phyloP scores from a whole-genome alignment of 1,140 invertebrate species.

The Drosophila dunni region DNA sequence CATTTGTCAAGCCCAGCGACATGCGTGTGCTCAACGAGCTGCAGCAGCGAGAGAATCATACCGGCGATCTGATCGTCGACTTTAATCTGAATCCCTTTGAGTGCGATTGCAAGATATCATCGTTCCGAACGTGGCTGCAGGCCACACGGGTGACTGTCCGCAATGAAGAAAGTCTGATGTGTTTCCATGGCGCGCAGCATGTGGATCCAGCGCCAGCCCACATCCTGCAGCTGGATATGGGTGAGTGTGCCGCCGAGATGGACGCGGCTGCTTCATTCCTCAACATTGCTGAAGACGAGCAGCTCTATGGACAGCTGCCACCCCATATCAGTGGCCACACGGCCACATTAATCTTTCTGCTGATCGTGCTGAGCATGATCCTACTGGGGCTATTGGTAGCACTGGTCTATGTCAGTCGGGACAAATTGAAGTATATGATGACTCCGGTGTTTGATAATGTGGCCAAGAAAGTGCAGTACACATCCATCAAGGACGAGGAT shows the following conservation, averaged over 20 bases:
- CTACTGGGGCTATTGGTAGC: conserved; percentile 86
- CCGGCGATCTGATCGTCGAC: conserved; percentile 88
- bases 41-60: conserved; percentile 84
- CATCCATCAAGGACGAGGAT: conserved; percentile 87
- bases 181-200: conserved; percentile 76
- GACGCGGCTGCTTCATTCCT: conserved; percentile 75
- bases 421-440: conserved; percentile 86
- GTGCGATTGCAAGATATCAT: conserved; percentile 88
- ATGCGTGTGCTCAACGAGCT: conserved; percentile 87
- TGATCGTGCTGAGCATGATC: conserved; percentile 86
- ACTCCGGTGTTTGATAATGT: conserved; percentile 88
- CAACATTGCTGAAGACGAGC: conserved; percentile 61
- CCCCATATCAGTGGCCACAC: conserved; percentile 82
- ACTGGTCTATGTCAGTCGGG: conserved; percentile 87
- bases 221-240: conserved; percentile 82
- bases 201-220: conserved; percentile 71
- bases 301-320: conserved; percentile 52
- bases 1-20: conserved; percentile 86
- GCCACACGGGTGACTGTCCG: conserved; percentile 87
- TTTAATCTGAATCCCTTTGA: conserved; percentile 89
- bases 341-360: conserved; percentile 86
- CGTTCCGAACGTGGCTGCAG: conserved; percentile 88
- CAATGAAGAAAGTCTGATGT: conserved; percentile 86
- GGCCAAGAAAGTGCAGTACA: conserved; percentile 90
- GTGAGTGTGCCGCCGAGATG: conserved; percentile 76